Evolutionary conservation across 2,888 invertebrate species (phyloP), one percentile per base, ranked within the genome.

Genomic region (Hydrotaea cyrtoneurina): DNA sequence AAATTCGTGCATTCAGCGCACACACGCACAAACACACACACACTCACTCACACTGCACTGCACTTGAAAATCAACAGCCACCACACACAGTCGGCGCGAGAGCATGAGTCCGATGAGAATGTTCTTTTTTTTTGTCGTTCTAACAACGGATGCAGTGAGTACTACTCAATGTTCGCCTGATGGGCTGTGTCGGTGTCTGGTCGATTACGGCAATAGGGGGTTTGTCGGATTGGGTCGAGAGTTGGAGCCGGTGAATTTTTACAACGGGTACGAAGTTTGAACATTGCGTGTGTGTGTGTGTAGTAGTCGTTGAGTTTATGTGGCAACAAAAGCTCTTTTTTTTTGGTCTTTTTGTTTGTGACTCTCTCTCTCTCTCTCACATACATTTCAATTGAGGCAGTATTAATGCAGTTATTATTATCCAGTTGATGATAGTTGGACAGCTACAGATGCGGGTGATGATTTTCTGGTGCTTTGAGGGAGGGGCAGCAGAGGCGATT

Each of bases 331-430:
- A 55, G 55, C 55, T 55, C 62, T 39, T 43, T 17, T 13, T 59
- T 26, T 19, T 43, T n/a, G n/a, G n/a, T n/a, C n/a, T n/a, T n/a
- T n/a, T n/a, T n/a, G n/a, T 36, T 46, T 31, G 31, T 7, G n/a
- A 50, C n/a, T n/a, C 50, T 50, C n/a, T 50, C 50, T n/a, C 0
- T 43, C 78, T 46, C 72, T 57, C 78, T 31, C 46, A 75, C 62
- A 73, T 53, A 21, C 36, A 74, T 3, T 77, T 11, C 50, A 23
- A 1, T 39, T 77, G 66, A 64, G 50, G 26, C 75, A 39, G 39
- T 87, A 87, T 83, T 87, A 89, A 89, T 89, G 90, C 89, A 89
- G 88, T 89, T 89, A 88, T 87, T 89, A 90, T 90, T 90, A 89
- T 88, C 90, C 88, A 21, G 13, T 55, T 21, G 55, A 21, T 55